Conservation (phyloP, 2,797 vertebrate species). For the Pantherophis alleghaniensis region DNA sequence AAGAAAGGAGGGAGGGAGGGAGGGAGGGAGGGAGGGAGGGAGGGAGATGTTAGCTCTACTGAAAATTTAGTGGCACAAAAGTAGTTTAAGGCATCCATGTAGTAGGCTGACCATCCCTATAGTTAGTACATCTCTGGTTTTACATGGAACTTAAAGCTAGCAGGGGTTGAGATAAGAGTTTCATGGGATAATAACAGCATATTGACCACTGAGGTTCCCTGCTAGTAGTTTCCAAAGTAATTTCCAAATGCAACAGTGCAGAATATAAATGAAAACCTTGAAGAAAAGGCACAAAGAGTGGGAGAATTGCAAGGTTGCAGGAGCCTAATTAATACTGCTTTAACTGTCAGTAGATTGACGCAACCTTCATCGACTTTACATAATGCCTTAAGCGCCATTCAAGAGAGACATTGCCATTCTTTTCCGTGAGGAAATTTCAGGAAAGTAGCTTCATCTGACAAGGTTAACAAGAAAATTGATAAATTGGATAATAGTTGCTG, state of each 20-base stretch:
- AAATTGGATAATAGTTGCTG: not conserved
- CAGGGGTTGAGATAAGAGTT: not conserved
- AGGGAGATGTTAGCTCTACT: not conserved
- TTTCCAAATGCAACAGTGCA: not conserved
- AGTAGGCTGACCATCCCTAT: not conserved
- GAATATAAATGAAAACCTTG: not conserved
- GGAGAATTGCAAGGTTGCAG: not conserved
- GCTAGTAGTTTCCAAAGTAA: not conserved
- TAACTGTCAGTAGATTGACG: not conserved
- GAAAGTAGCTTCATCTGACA: not conserved
- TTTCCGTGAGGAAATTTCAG: not conserved
- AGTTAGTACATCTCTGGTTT: not conserved
- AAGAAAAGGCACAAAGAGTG: too few species aligned
- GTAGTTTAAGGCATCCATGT: not conserved
- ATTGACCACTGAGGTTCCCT: not conserved
- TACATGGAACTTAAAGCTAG: not conserved
- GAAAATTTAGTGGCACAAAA: not conserved
- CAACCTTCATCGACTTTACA: not conserved
- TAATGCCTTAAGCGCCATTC: not conserved
- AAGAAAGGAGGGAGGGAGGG: rapidly evolving
- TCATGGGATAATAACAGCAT: not conserved
- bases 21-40: too few species aligned
- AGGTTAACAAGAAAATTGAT: not conserved
- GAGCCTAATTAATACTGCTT: not conserved
- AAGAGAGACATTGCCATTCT: not conserved